These are phyloP conservation scores for Mionectes macconnelli DNA, from an alignment of 2,113 vertebrate genomes.

Conservation along the genomic window DNA sequence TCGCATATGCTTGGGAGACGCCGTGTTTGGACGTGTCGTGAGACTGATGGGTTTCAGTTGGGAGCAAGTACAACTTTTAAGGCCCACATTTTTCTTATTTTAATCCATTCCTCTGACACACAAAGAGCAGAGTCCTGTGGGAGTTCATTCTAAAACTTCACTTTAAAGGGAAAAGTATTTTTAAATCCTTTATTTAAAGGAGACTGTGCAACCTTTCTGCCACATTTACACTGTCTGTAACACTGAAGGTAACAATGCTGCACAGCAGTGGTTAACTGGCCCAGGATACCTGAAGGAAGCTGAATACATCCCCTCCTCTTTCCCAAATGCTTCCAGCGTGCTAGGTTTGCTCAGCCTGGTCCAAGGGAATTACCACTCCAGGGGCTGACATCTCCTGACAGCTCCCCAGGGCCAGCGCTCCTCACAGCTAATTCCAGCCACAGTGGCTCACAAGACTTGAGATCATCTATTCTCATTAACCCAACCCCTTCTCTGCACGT, in stretches of 20 bases:
- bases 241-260: not conserved
- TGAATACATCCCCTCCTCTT: not conserved
- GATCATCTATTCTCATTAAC: not conserved
- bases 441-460: not conserved
- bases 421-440: not conserved
- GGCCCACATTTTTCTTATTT: constrained; percentile 64
- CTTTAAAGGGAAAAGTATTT: constrained; percentile 7
- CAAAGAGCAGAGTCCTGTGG: constrained; percentile 36
- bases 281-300: not conserved
- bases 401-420: constrained; percentile 23
- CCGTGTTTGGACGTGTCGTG: constrained; percentile 45
- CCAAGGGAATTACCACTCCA: not conserved
- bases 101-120: constrained; percentile 42
- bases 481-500: not conserved
- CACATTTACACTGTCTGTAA: not conserved
- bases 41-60: constrained; percentile 59
- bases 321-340: not conserved
- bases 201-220: not conserved
- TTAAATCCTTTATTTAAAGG: constrained; percentile 14
- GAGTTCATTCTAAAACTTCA: constrained; percentile 41
- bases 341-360: constrained; percentile 8
- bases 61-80: constrained; percentile 64
- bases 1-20: constrained; percentile 50
- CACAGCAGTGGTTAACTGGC: not conserved
- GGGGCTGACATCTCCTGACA: constrained; percentile 18